Evolutionary conservation across 1,140 invertebrate species (phyloP).

Genomic region (Ridgeia piscesae): DNA sequence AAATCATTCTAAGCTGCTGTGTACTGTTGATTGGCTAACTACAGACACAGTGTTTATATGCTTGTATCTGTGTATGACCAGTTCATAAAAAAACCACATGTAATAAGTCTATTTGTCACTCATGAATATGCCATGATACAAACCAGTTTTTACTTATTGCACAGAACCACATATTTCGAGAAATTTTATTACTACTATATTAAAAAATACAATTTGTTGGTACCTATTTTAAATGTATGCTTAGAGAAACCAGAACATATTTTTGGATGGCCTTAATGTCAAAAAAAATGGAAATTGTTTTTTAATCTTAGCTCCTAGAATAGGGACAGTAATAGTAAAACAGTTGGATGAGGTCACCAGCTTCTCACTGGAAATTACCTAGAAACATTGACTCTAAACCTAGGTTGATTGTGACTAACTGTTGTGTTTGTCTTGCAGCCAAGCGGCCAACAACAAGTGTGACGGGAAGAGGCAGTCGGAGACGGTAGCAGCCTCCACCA

Average conservation of each 20-base stretch:
- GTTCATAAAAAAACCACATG: no score
- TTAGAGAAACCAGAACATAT: no score
- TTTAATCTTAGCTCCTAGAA: not conserved
- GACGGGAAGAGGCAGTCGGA: slow-evolving; percentile 23
- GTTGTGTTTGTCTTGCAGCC: slow-evolving; percentile 38
- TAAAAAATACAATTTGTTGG: no score
- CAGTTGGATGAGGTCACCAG: not conserved
- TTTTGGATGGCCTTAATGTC: no score
- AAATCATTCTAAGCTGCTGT: no score
- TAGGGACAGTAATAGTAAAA: not conserved
- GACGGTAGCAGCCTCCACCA: not conserved
- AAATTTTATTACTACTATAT: not conserved
- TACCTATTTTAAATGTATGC: no score
- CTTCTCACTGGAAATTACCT: not conserved
- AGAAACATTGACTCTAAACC: not conserved
- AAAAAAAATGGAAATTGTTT: no score
- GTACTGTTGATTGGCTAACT: no score
- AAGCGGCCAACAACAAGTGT: slow-evolving; percentile 54
- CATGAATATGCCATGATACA: not conserved
- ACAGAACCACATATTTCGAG: not conserved
- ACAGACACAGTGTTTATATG: no score
- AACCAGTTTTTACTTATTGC: not conserved
- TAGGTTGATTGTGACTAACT: not conserved
- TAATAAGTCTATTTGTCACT: no score
- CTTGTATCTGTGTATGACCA: no score